Conservation (phyloP, 2,888 invertebrate genomes). For the Oscheius sp. region DNA sequence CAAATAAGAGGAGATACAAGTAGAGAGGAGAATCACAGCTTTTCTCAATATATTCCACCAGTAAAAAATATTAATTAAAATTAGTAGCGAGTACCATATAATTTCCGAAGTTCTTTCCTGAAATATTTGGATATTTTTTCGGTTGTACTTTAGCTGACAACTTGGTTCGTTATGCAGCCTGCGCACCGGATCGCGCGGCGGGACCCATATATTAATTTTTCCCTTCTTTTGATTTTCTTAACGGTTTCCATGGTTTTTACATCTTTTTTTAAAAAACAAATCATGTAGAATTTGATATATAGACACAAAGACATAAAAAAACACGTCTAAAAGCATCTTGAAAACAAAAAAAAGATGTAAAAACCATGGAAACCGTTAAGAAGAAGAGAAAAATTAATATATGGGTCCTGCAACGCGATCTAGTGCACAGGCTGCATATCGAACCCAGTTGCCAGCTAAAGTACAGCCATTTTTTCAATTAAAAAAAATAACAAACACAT, state of each 20-base stretch:
- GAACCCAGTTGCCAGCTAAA: neutral
- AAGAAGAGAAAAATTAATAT: too few species aligned
- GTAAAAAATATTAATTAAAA: neutral
- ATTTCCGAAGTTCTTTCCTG: conserved; percentile 7
- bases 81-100: neutral
- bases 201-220: too few species aligned
- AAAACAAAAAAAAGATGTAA: neutral
- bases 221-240: too few species aligned
- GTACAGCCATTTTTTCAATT: neutral
- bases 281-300: too few species aligned
- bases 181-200: too few species aligned
- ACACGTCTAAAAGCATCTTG: too few species aligned
- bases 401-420: neutral
- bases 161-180: too few species aligned
- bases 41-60: neutral
- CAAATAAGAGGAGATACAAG: too few species aligned
- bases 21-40: neutral
- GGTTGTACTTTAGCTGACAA: too few species aligned
- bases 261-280: too few species aligned
- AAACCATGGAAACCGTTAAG: neutral
- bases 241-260: too few species aligned
- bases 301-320: too few species aligned
- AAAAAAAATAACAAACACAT: neutral
- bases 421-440: neutral
- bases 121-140: neutral